Evolutionary conservation across 2,888 invertebrate genomes (phyloP), one percentile per base, ranked within the genome.

Genomic region (Pseudoips prasinana): DNA sequence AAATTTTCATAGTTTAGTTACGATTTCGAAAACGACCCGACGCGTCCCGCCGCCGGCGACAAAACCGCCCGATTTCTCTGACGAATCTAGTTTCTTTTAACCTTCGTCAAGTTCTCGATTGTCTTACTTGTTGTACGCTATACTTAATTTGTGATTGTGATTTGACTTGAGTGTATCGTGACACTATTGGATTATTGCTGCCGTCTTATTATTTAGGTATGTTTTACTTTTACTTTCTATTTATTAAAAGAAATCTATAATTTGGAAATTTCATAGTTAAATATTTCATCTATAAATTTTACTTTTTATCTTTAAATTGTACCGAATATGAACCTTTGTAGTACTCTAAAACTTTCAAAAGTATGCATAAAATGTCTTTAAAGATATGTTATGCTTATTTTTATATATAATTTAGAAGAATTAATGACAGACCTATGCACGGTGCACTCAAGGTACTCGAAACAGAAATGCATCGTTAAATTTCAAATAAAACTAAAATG

Each of bases 1-100:
- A 86, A 63, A 75, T 77, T 85, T 83, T 81, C 84, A 78, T 85
- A 88, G 87, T 88, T 86, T 88, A 87, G 88, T 87, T 86, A 86
- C 88, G 87, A 88, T 86, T 87, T 82, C 88, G 88, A 88, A 87
- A 88, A 88, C 88, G 88, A 88, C 84, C 88, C 88, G 88, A 87
- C 88, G 86, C 84, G 86, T 87, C 81, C 81, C 85, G 81, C 84
- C 85, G 87, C 87, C 86, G 88, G 85, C 83, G 83, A 84, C 71
- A 70, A 72, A 58, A 51, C 73, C 63, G 66, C 61, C 74, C 78
- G 79, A 79, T 73, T 74, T 76, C 79, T 79, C 76, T 58, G 49
- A 72, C 76, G 77, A 84, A 79, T 74, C 64, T 68, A 75, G 70
- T 78, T 78, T 74, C 67, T 64, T 57, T 59, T 64, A 72, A 65